A percentile compares a stretch with the other conserved stretches of the same genome.
phyloP scores from a whole-genome alignment of 1,140 invertebrate genomes.

The Drosophila setifemur region DNA sequence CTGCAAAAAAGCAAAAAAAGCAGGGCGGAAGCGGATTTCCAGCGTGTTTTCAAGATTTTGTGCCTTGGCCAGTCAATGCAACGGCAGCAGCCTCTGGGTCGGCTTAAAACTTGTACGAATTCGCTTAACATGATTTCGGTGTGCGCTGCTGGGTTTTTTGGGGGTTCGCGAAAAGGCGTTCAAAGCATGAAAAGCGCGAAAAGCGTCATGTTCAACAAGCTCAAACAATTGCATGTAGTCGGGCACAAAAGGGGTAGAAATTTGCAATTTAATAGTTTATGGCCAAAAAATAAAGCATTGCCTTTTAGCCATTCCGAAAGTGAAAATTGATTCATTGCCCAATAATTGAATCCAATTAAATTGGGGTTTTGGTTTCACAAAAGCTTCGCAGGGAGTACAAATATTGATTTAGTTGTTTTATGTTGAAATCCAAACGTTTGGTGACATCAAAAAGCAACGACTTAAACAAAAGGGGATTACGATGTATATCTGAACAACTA shows the following conservation, averaged over 20 bases:
- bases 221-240: conserved; percentile 6
- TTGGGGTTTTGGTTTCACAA: too few species aligned
- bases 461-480: too few species aligned
- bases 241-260: conserved; percentile 1
- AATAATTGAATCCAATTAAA: too few species aligned
- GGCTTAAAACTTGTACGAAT: conserved; percentile 73
- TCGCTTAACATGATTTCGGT: conserved; percentile 62
- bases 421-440: too few species aligned
- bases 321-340: too few species aligned
- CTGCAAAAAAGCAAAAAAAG: conserved; percentile 56
- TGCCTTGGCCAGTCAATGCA: conserved; percentile 35
- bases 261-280: conserved; percentile 7
- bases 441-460: too few species aligned
- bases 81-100: conserved; percentile 30
- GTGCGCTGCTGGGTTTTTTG: conserved; percentile 31
- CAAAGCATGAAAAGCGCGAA: conserved; percentile 30
- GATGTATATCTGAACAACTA: too few species aligned
- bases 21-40: conserved; percentile 44
- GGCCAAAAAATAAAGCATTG: too few species aligned
- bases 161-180: conserved; percentile 1
- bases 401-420: too few species aligned
- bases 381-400: too few species aligned
- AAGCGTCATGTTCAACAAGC: conserved; percentile 45
- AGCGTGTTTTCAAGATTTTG: conserved; percentile 46
- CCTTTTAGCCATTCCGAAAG: too few species aligned